Percentiles rank a stretch among this genome's conserved stretches.
Evolutionary conservation across 1,140 invertebrate genomes (phyloP).

Genomic region (Anoplolepis gracilipes): DNA sequence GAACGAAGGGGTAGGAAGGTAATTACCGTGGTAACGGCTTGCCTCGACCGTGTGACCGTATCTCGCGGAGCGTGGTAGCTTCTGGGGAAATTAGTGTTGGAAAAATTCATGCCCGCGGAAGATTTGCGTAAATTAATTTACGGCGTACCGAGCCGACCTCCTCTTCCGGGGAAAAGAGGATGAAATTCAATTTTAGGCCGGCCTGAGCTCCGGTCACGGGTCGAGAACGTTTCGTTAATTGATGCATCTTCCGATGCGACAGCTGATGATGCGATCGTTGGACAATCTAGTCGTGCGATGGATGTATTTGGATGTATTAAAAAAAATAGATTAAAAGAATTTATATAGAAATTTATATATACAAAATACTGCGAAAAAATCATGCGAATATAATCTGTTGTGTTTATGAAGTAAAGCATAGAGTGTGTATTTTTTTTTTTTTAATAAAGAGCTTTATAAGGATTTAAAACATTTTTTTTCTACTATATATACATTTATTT

Average conservation of each 20-base stretch:
- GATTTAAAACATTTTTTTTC: too few relatives aligned
- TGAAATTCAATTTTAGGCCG: slow-evolving; percentile 77
- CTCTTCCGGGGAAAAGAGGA: slow-evolving; percentile 50
- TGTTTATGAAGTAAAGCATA: too few relatives aligned
- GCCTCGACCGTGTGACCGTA: slow-evolving; percentile 69
- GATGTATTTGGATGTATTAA: neutral
- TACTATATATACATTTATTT: too few relatives aligned
- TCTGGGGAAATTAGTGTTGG: slow-evolving; percentile 77
- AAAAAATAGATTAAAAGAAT: neutral
- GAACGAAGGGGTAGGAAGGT: slow-evolving; percentile 78
- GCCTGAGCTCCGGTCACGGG: slow-evolving; percentile 25
- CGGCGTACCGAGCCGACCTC: slow-evolving; percentile 67
- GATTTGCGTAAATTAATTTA: slow-evolving; percentile 83
- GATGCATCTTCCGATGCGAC: neutral
- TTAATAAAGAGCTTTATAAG: too few relatives aligned
- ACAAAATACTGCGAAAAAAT: neutral
- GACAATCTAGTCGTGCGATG: neutral
- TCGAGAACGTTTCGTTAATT: slow-evolving; percentile 26
- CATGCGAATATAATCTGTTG: too few relatives aligned
- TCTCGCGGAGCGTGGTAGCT: slow-evolving; percentile 70
- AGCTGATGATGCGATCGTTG: neutral
- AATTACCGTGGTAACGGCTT: slow-evolving; percentile 81
- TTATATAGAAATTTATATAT: neutral
- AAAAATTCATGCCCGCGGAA: slow-evolving; percentile 81
- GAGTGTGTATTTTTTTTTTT: too few relatives aligned